phyloP scores from a whole-genome alignment of 2,888 invertebrate genomes.

The Lagria hirta region DNA sequence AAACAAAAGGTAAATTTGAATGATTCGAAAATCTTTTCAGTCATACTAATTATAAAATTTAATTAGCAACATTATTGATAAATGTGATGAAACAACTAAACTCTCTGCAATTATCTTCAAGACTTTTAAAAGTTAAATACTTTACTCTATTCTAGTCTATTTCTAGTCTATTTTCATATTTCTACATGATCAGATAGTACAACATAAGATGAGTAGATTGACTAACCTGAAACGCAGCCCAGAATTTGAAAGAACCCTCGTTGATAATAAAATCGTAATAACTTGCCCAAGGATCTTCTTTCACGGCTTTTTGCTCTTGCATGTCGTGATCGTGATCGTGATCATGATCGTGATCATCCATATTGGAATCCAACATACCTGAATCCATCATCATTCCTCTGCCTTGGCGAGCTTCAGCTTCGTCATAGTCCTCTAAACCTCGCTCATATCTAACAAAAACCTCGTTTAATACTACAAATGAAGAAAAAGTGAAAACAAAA shows the following conservation, averaged over 20 bases:
- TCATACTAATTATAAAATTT: too few species aligned
- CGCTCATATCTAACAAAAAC: conserved; percentile 40
- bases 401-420: conserved; percentile 43
- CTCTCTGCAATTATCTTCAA: too few species aligned
- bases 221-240: conserved; percentile 81
- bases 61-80: too few species aligned
- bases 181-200: too few species aligned
- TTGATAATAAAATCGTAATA: conserved; percentile 87
- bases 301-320: conserved; percentile 60
- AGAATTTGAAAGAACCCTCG: conserved; percentile 86
- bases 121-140: too few species aligned
- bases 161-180: too few species aligned
- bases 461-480: conserved; percentile 3
- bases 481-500: conserved; percentile 10
- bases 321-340: conserved; percentile 56
- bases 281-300: conserved; percentile 73
- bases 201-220: too few species aligned
- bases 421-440: conserved; percentile 49
- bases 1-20: too few species aligned
- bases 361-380: too few species aligned
- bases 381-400: conserved; percentile 57
- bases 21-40: too few species aligned
- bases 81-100: too few species aligned
- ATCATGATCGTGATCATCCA: conserved; percentile 55
- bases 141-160: too few species aligned